Conservation (phyloP, 2,113 vertebrate species). For the Coryphaenoides rupestris region DNA sequence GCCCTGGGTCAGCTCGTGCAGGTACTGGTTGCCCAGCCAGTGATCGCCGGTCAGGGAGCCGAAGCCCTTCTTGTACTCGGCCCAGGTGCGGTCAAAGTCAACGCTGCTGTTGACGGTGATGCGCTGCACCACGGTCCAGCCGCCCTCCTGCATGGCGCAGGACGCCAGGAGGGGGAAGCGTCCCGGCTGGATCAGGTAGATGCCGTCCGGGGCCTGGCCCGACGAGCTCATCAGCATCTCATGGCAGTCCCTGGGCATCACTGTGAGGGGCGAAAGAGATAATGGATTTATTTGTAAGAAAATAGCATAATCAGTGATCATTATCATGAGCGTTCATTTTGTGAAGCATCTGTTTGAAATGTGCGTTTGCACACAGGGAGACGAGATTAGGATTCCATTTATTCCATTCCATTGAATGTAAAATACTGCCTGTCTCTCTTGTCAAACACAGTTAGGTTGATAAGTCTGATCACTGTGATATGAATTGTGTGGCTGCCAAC, state of each 20-base stretch:
- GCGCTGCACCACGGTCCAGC: conserved; percentile 88
- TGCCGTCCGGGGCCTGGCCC: conserved; percentile 74
- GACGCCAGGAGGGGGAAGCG: conserved; percentile 69
- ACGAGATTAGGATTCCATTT: too few species aligned
- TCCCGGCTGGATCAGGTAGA: conserved; percentile 80
- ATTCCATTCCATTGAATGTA: too few species aligned
- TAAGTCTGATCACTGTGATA: too few species aligned
- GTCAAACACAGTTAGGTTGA: too few species aligned
- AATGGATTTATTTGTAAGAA: too few species aligned
- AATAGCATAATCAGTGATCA: too few species aligned
- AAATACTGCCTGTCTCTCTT: too few species aligned
- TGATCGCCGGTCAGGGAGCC: conserved; percentile 78
- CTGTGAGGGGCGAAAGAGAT: conserved; percentile 48
- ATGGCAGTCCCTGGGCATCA: conserved; percentile 77
- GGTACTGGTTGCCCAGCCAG: conserved; percentile 84
- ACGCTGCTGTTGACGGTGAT: conserved; percentile 85
- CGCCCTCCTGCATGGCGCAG: conserved; percentile 85
- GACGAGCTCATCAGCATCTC: conserved; percentile 79
- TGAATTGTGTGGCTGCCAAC: not conserved
- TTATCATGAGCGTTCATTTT: too few species aligned
- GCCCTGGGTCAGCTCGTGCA: conserved; percentile 73
- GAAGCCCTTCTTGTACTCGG: conserved; percentile 83
- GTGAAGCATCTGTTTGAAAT: too few species aligned
- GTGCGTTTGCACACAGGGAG: too few species aligned
- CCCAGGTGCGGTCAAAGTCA: conserved; percentile 81